These are phyloP conservation scores for Mastacembelus armatus DNA, from an alignment of 2,797 vertebrate species.

Conservation along the genomic window DNA sequence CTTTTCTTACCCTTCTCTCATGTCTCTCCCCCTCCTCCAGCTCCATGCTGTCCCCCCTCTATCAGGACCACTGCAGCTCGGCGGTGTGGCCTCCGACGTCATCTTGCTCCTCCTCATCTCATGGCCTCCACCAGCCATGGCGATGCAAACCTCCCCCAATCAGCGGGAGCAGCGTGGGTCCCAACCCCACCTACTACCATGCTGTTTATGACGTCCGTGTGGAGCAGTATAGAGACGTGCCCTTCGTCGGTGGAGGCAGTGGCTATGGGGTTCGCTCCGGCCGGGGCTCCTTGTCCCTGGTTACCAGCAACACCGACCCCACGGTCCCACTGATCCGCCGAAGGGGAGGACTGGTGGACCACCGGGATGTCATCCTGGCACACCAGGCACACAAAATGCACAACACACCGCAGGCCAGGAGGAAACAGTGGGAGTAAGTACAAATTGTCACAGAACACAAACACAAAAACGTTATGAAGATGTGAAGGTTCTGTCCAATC, in stretches of 20 bases:
- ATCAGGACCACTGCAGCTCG: constrained; percentile 71
- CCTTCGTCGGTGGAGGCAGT: constrained; percentile 57
- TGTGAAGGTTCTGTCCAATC: too few relatives aligned
- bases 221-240: constrained; percentile 75
- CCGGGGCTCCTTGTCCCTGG: constrained; percentile 60
- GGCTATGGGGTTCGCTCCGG: constrained; percentile 44
- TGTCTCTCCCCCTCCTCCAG: constrained; percentile 44
- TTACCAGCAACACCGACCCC: constrained; percentile 47
- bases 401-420: constrained; percentile 88
- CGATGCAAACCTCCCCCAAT: constrained; percentile 71
- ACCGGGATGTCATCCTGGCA: constrained; percentile 89
- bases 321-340: constrained; percentile 76
- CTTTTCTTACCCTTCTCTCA: not conserved
- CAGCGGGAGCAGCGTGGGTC: constrained; percentile 76
- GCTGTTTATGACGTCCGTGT: constrained; percentile 78
- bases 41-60: constrained; percentile 81
- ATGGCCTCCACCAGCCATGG: constrained; percentile 58
- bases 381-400: constrained; percentile 90
- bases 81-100: constrained; percentile 69
- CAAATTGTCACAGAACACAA: not conserved
- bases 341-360: constrained; percentile 88
- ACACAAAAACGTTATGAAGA: too few relatives aligned
- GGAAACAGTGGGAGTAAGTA: constrained; percentile 94
- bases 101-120: constrained; percentile 65
- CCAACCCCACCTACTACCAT: constrained; percentile 81